Percentiles rank a stretch among this genome's conserved stretches.
phyloP scores from a whole-genome alignment of 2,797 vertebrate species.

The Galago senegalensis region DNA sequence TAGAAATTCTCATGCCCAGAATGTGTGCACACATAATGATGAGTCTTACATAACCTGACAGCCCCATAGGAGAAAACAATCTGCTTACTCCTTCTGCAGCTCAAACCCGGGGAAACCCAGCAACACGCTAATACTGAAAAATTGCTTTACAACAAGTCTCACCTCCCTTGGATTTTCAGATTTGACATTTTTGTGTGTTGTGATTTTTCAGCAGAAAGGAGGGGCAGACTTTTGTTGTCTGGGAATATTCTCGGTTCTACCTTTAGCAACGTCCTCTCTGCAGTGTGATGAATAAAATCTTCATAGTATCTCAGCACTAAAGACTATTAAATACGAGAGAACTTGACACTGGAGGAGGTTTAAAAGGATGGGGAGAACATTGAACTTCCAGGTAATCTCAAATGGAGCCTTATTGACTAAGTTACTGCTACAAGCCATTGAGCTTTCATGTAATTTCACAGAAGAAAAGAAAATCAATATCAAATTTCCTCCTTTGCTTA shows the following conservation, averaged over 20 bases:
- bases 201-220: constrained; percentile 43
- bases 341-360: constrained; percentile 37
- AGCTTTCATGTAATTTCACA: constrained; percentile 71
- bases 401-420: constrained; percentile 73
- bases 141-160: not conserved
- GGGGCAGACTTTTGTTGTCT: not conserved
- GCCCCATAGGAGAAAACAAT: not conserved
- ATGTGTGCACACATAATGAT: not conserved
- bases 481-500: constrained; percentile 81
- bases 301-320: not conserved
- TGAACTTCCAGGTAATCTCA: constrained; percentile 67
- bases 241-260: constrained; percentile 21
- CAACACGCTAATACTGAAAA: not conserved
- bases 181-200: not conserved
- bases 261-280: constrained; percentile 55
- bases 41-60: not conserved
- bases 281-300: constrained; percentile 49
- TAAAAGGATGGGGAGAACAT: not conserved
- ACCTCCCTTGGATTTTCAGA: constrained; percentile 14
- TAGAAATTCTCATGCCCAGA: not conserved
- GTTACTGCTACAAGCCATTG: constrained; percentile 54
- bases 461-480: constrained; percentile 85
- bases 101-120: not conserved
- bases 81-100: not conserved
- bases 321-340: constrained; percentile 52